Base-by-base conservation (phyloP, 2,888 invertebrate genomes). In the Sussaba pulchella region DNA sequence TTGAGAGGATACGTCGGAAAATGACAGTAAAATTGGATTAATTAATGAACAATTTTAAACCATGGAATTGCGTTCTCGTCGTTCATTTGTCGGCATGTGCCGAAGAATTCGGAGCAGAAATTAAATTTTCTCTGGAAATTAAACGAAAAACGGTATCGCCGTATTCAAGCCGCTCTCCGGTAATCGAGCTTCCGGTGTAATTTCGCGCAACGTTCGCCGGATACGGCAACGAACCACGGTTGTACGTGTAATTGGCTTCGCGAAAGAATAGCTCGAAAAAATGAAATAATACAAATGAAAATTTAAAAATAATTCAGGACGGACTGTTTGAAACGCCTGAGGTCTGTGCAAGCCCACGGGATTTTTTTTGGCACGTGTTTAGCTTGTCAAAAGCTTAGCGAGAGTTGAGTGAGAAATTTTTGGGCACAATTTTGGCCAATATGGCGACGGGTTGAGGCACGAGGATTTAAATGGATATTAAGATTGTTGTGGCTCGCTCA, bases 201-300 rank as follows among this genome's bases (percentile, higher is more conserved):
- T 80, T 81, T 77, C 67, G 74, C 79, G 77, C 81, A 71, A 57
- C 78, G 81, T 73, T 64, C 73, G 77, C 81, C 78, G 79, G 80
- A 83, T 82, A 84, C 71, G 79, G 63, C 72, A 73, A 73, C 64
- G 26, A 45, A 52, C 41, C 50, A 70, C 57, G 50, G 66, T 66
- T 75, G 66, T 61, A 63, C 63, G 72, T 73, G 73, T 81, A 81
- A 77, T 77, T 81, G 81, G 77, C 69, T 81, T 67, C 52, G 31
- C 24, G 57, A 77, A 73, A 81, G 77, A 63, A 69, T 54, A 63
- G 36, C 47, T 69, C 31, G 17, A 54, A 64, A 69, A 47, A 14
- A 57, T n/a, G 14, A 47, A 41, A 36, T 57, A 45, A 31, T 10
- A 57, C 10, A 39, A 10, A 43, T 12, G 24, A 43, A 36, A 36